Base-by-base conservation (phyloP, 2,113 vertebrate genomes). In the Candoia aspera region DNA sequence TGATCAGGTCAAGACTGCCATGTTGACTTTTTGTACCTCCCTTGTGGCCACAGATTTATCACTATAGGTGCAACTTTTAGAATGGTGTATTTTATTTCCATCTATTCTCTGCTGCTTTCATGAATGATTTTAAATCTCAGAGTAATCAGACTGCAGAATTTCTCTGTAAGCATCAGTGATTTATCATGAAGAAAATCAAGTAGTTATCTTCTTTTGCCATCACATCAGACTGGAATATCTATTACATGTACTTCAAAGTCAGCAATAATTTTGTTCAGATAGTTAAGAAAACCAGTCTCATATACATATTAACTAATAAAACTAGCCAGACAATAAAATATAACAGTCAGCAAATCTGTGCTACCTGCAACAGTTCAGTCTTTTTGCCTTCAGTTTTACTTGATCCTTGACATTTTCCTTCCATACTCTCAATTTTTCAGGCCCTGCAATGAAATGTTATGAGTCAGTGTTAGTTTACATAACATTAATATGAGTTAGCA, bases 401-500 rank as follows among this genome's bases (percentile, higher is more conserved):
- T 59, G 26, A 88, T 79, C 64, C 49, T 86, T 91, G 58, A n/a
- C 23, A 21, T 92, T 88, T 58, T 58, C 55, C 19, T 21, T 60
- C 46, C 33, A 49, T 88, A 83, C 55, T 87, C 55, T 84, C 86
- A 92, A 24, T 88, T 83, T 37, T 83, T 92, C 68, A 88, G 42
- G 55, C 19, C 17, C 86, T 60, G 37, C 68, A 84, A 88, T 88
- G 79, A 92, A 92, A 92, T 60, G 29, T 49, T 88, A 84, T 84
- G 64, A 92, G 64, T 92, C 60, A 88, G 33, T 84, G 59, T 88
- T 88, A 33, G 6, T 33, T 88, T 53, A 29, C 26, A 59, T 60
- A 73, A 73, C 2, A 0, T 73, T 84, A 92, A 88, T 84, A 84
- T 88, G 79, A 59, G 19, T 49, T 88, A 53, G 26, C 37, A 59